phyloP scores from a whole-genome alignment of 2,888 invertebrate species.

The Tuberolachnus salignus region DNA sequence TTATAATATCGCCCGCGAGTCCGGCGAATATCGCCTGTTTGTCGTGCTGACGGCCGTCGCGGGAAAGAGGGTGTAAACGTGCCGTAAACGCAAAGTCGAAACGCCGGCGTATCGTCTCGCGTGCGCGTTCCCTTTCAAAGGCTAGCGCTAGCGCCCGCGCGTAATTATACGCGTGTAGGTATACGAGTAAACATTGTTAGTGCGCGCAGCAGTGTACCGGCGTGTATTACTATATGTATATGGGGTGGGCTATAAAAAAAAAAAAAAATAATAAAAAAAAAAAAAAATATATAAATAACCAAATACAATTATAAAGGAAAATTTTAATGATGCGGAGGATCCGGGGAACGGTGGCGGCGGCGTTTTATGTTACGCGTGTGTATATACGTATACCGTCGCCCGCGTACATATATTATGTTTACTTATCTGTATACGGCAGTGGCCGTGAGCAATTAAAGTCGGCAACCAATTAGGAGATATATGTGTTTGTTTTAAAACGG shows the following conservation, averaged over 20 bases:
- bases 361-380: constrained; percentile 40
- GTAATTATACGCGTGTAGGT: constrained; percentile 23
- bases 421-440: constrained; percentile 51
- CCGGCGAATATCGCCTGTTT: constrained; percentile 41
- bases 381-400: constrained; percentile 15
- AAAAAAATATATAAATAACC: constrained; percentile 44
- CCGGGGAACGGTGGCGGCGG: constrained; percentile 7
- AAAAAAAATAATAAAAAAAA: constrained; percentile 4
- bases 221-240: no score
- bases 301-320: constrained; percentile 56
- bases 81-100: background rate
- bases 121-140: constrained; percentile 8
- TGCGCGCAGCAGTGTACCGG: background rate
- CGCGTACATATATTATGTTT: constrained; percentile 42
- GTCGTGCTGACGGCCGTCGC: background rate
- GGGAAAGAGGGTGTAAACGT: background rate
- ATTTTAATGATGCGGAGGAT: constrained; percentile 56
- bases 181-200: constrained; percentile 53
- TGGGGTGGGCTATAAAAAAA: background rate
- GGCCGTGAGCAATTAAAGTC: constrained; percentile 56
- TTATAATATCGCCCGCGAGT: constrained; percentile 37
- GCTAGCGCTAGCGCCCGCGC: background rate
- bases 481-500: constrained; percentile 51
- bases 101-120: constrained; percentile 29
- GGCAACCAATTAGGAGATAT: constrained; percentile 55